Conservation (phyloP, 2,888 invertebrate species). For the Xestoiulus laeticollis region DNA sequence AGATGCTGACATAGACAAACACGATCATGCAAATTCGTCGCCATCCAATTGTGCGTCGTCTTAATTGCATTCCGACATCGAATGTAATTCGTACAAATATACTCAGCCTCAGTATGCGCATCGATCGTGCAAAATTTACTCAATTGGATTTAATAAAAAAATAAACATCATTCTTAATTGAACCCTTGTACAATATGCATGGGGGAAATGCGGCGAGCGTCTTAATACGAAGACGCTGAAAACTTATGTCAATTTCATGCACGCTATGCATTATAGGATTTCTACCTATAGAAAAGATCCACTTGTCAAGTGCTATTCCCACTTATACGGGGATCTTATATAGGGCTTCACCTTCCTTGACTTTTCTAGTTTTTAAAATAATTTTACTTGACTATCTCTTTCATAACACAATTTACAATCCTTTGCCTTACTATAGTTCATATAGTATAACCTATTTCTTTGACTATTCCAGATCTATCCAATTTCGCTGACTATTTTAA, state of each 20-base stretch:
- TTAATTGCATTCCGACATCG: conserved; percentile 31
- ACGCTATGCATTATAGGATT: background rate
- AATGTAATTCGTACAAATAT: background rate
- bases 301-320: background rate
- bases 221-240: background rate
- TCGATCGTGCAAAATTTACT: background rate
- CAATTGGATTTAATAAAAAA: background rate
- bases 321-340: too few species aligned
- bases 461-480: too few species aligned
- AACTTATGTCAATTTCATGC: background rate
- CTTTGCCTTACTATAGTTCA: too few species aligned
- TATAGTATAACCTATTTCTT: too few species aligned
- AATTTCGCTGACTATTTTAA: too few species aligned
- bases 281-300: background rate
- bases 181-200: background rate
- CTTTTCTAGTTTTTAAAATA: too few species aligned
- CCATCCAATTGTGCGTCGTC: background rate
- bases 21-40: conserved; percentile 22
- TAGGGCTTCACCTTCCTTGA: too few species aligned
- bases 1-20: conserved; percentile 33
- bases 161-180: conserved; percentile 9
- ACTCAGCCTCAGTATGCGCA: background rate
- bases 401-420: too few species aligned
- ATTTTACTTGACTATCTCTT: too few species aligned
- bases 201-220: background rate